Percentiles rank a stretch among this genome's conserved stretches.
phyloP scores from a whole-genome alignment of 2,113 vertebrate species.

The Cyphomyrus plagiostoma region DNA sequence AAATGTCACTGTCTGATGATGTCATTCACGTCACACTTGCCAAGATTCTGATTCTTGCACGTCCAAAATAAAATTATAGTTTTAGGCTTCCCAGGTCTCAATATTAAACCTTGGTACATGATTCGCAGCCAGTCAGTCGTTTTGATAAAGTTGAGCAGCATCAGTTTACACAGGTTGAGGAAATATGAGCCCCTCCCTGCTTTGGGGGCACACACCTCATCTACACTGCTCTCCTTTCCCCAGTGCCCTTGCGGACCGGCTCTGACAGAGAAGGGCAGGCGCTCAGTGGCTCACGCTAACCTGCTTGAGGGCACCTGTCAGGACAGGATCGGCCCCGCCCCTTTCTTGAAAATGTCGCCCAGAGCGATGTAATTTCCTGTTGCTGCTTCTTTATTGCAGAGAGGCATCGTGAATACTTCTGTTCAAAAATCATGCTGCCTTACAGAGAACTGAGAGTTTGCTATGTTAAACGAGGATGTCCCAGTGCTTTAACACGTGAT shows the following conservation, averaged over 20 bases:
- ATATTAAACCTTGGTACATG: not conserved
- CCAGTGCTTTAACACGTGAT: not conserved
- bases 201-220: not conserved
- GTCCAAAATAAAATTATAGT: not conserved
- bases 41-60: not conserved
- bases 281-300: conserved; percentile 30
- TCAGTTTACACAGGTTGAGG: not conserved
- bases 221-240: not conserved
- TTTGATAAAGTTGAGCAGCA: not conserved
- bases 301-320: conserved; percentile 39
- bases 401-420: not conserved
- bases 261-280: conserved; percentile 45
- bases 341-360: not conserved
- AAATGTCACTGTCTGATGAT: not conserved
- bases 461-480: not conserved
- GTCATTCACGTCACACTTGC: not conserved
- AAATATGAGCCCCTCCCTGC: not conserved
- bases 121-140: not conserved
- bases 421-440: not conserved
- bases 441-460: not conserved
- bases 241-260: conserved; percentile 19
- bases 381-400: not conserved
- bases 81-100: not conserved
- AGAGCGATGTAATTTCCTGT: not conserved
- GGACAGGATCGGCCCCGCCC: conserved; percentile 34